A percentile compares a stretch with the other conserved stretches of the same genome.
phyloP scores from a whole-genome alignment of 92 coral and sea anemone species.

The Chrysogorgia sp. region DNA sequence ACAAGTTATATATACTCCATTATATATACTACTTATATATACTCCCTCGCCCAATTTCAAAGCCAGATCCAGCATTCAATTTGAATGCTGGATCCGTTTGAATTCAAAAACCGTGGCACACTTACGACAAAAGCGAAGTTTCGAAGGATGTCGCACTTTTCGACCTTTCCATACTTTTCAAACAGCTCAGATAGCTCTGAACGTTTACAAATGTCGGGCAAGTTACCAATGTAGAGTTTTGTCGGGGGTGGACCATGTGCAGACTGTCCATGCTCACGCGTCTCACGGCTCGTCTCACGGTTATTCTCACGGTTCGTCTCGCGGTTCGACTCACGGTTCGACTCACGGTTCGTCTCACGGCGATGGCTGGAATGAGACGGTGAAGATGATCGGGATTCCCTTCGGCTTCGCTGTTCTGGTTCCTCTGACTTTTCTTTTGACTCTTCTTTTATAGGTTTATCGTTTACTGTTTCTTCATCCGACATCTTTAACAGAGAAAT shows the following conservation, averaged over 20 bases:
- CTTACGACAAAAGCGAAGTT: constrained; percentile 98
- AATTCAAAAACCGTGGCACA: neutral
- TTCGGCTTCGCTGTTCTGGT: constrained; percentile 70
- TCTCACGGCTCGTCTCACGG: neutral
- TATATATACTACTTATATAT: neutral
- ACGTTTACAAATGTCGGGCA: constrained; percentile 86
- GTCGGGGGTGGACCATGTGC: constrained; percentile 29
- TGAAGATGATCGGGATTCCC: constrained; percentile 55
- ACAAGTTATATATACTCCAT: neutral
- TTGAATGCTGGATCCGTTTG: no score
- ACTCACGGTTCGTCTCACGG: no score
- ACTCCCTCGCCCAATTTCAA: no score
- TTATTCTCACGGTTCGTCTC: no score
- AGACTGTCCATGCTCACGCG: neutral
- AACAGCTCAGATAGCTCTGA: constrained; percentile 73
- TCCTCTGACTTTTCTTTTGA: neutral
- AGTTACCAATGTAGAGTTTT: constrained; percentile 88
- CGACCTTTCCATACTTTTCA: constrained; percentile 80
- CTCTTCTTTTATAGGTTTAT: constrained; percentile 24
- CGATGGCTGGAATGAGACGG: constrained; percentile 29
- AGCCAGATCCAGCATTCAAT: no score
- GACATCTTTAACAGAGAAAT: constrained; percentile 6
- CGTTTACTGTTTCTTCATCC: constrained; percentile 14
- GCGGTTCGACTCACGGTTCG: no score
- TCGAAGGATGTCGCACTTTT: constrained; percentile 92